phyloP scores from a whole-genome alignment of 2,888 invertebrate species.

The Gerris lacustris region DNA sequence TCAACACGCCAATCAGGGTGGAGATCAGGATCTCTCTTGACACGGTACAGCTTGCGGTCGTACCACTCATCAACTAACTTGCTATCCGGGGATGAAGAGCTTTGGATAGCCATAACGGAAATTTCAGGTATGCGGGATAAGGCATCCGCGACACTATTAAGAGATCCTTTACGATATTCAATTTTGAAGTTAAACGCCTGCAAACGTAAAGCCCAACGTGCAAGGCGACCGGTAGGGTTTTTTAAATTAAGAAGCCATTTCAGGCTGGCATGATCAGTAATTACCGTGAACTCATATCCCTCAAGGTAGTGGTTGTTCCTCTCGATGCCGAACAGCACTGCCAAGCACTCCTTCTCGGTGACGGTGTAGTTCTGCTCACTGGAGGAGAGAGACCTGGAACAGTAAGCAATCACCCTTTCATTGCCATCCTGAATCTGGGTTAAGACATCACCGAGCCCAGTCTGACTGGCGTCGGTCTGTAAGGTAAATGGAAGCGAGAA shows the following conservation, averaged over 20 bases:
- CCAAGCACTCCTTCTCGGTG: slow-evolving; percentile 29
- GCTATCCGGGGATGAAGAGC: too few species aligned
- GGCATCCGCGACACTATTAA: neutral
- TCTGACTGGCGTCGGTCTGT: slow-evolving; percentile 9
- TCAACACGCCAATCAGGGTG: slow-evolving; percentile 9
- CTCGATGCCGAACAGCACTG: slow-evolving; percentile 27
- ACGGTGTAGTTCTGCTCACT: slow-evolving; percentile 25
- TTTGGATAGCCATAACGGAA: too few species aligned
- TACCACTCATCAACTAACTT: neutral
- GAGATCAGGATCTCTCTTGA: neutral
- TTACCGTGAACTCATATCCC: slow-evolving; percentile 29
- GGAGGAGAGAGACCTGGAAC: slow-evolving; percentile 11
- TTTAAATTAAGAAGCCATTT: neutral
- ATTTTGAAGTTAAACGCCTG: neutral
- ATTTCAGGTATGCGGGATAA: neutral
- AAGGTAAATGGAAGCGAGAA: slow-evolving; percentile 4
- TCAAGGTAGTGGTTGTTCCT: slow-evolving; percentile 29
- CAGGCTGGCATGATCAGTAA: slow-evolving; percentile 29
- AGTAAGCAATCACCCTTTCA: slow-evolving; percentile 9
- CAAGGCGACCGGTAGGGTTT: neutral
- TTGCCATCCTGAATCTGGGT: slow-evolving; percentile 13
- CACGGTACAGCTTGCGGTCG: neutral
- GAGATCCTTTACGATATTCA: neutral
- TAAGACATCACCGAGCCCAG: slow-evolving; percentile 10
- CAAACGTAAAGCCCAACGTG: neutral